Evolutionary conservation across 1,140 invertebrate genomes (phyloP).

Genomic region (Oryctes rhinoceros): DNA sequence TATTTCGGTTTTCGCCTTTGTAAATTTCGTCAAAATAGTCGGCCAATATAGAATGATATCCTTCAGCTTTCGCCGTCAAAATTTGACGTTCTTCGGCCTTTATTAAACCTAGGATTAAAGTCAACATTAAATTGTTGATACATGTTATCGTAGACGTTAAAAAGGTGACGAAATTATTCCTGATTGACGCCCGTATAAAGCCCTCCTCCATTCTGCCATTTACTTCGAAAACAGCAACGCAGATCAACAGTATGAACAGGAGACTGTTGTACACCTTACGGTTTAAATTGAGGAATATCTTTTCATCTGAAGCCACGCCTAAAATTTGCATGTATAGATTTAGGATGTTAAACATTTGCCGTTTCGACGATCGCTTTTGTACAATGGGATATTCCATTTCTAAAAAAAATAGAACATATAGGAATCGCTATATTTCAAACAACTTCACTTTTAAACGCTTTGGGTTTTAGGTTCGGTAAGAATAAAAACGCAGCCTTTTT

Average conservation of each 20-base stretch:
- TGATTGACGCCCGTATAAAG: neutral
- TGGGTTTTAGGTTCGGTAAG: too few relatives aligned
- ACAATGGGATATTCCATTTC: too few relatives aligned
- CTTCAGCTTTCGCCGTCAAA: neutral
- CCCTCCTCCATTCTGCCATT: neutral
- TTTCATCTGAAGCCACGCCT: neutral
- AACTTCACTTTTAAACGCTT: too few relatives aligned
- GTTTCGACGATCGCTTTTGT: too few relatives aligned
- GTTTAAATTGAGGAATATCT: neutral
- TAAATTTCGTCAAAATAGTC: neutral
- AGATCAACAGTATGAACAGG: neutral
- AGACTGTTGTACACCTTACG: neutral
- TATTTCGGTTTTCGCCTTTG: neutral
- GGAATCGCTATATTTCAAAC: too few relatives aligned
- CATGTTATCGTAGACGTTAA: neutral
- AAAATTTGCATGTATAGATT: neutral
- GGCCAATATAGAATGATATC: neutral
- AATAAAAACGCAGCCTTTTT: too few relatives aligned
- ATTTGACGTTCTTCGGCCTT: neutral
- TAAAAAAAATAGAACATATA: too few relatives aligned
- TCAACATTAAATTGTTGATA: neutral
- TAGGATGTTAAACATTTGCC: neutral
- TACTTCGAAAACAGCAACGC: neutral
- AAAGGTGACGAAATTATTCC: neutral
- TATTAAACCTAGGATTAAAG: neutral